These are phyloP conservation scores for Drosophila maculinotata DNA, from an alignment of 2,888 invertebrate genomes.

Conservation along the genomic window DNA sequence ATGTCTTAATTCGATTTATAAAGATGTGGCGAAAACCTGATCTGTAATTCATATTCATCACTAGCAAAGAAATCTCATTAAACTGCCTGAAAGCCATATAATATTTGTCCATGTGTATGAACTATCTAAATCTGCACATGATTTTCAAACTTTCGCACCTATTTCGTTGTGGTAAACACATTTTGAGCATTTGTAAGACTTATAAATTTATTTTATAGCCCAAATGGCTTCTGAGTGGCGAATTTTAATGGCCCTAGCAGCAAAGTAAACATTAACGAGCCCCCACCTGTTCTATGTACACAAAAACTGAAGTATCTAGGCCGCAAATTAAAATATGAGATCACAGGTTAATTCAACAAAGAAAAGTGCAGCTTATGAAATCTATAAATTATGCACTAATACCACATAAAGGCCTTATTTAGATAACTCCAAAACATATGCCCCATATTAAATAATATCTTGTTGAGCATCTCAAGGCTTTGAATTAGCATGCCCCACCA, in stretches of 20 bases:
- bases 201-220: slow-evolving; percentile 71
- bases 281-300: slow-evolving; percentile 41
- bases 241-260: slow-evolving; percentile 44
- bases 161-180: slow-evolving; percentile 56
- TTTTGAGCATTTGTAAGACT: slow-evolving; percentile 62
- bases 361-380: slow-evolving; percentile 8
- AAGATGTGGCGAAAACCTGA: neutral
- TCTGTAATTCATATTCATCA: slow-evolving; percentile 25
- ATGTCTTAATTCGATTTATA: slow-evolving; percentile 26
- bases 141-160: slow-evolving; percentile 24
- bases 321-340: neutral
- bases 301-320: neutral
- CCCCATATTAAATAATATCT: slow-evolving; percentile 12
- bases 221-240: slow-evolving; percentile 42
- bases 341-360: neutral
- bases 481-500: neutral
- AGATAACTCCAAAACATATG: slow-evolving; percentile 10
- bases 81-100: slow-evolving; percentile 6
- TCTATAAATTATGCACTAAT: neutral
- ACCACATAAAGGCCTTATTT: neutral
- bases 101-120: slow-evolving; percentile 8
- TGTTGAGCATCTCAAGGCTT: slow-evolving; percentile 30
- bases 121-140: slow-evolving; percentile 3
- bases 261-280: neutral
- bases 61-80: slow-evolving; percentile 4